Base-by-base conservation (phyloP, 2,888 invertebrate species). In the Lasioglossum calceatum region DNA sequence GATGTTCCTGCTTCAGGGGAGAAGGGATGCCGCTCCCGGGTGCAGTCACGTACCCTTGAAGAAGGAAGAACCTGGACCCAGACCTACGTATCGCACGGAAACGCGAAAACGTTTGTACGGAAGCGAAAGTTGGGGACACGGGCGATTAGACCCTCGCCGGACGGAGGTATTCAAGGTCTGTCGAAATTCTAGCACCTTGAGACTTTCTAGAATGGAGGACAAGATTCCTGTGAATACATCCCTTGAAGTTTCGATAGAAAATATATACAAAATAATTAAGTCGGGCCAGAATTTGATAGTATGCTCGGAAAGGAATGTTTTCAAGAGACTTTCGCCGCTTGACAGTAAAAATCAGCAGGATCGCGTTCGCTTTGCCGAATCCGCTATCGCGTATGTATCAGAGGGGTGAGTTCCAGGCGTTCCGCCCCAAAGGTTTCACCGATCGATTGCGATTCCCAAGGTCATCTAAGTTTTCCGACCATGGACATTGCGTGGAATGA, bases 361-460 rank as follows among this genome's bases (percentile, higher is more conserved):
- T 58, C 71, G 77, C 77, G 77, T 85, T 84, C 80, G 61, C 82
- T 78, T 80, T 72, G 75, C 79, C 50, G 74, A 74, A 82, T 36
- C 76, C 61, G 54, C 79, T 79, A 86, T 88, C 86, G 81, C 82
- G 75, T 64, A 76, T 72, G 80, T 72, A 87, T 91, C 81, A 76
- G 87, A 82, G 78, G 84, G 90, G 84, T 74, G 85, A 84, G 88
- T 77, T 61, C 58, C 23, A 14, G 77, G 70, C 78, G 88, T 81
- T 81, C 77, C 81, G 74, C 81, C 84, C 90, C 82, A 76, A 87
- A 86, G 79, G 84, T 80, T 90, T 79, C 79, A 32, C 80, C 90
- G 89, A 93, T 93, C 92, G 92, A 92, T 93, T 79, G 87, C 89
- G 83, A 91, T 92, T 91, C 88, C 89, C 91, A 92, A 92, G 91